Percentiles rank a stretch among this genome's conserved stretches.
phyloP scores from a whole-genome alignment of 2,797 vertebrate genomes.

The Sorex maritimensis region DNA sequence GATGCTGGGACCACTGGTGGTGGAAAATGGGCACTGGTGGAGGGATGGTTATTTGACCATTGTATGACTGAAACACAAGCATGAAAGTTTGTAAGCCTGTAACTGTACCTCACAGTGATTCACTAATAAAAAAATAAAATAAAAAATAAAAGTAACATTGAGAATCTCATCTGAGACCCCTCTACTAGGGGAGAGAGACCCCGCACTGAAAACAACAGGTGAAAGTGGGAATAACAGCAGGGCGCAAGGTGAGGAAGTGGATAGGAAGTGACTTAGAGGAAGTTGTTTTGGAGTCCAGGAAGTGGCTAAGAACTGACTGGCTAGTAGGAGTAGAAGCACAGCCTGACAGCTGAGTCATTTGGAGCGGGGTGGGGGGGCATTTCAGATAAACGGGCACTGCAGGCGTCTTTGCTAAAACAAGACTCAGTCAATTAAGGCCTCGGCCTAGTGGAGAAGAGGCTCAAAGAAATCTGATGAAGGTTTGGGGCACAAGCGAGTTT shows the following conservation, averaged over 20 bases:
- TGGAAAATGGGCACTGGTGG: too few species aligned
- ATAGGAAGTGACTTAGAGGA: neutral
- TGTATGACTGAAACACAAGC: too few species aligned
- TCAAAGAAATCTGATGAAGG: neutral
- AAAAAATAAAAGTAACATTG: neutral
- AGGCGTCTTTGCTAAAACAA: neutral
- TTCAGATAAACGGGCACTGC: neutral
- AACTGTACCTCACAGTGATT: too few species aligned
- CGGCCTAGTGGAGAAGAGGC: neutral
- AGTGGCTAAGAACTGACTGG: neutral
- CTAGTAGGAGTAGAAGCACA: neutral
- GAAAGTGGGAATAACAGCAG: neutral
- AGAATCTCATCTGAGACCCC: neutral
- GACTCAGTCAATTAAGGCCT: neutral
- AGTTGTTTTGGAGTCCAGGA: neutral
- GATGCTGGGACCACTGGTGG: too few species aligned
- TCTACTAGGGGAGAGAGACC: neutral
- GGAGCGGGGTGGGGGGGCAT: neutral
- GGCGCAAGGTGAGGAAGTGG: neutral
- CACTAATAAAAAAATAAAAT: too few species aligned
- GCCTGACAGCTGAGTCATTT: neutral
- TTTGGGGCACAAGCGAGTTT: neutral
- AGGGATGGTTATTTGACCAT: too few species aligned
- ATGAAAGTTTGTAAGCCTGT: too few species aligned
- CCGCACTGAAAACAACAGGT: neutral